Conservation (phyloP, 2,888 invertebrate genomes). For the Drosophila atripex region DNA sequence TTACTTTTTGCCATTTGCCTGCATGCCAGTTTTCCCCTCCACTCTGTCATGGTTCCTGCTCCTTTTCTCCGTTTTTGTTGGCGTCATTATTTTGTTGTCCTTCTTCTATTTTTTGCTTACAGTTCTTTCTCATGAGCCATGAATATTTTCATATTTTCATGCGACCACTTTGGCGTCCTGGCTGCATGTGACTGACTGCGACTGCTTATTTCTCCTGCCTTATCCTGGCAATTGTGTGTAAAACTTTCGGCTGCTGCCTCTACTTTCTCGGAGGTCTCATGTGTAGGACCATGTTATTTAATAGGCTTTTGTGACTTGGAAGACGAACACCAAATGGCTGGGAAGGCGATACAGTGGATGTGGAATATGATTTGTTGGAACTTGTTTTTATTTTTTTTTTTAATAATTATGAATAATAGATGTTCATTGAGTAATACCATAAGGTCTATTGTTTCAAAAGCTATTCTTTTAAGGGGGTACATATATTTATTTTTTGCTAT, state of each 20-base stretch:
- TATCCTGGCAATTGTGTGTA: conserved; percentile 71
- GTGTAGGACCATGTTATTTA: conserved; percentile 72
- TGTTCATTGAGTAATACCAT: no score
- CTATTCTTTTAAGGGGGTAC: background rate
- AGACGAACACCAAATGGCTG: conserved; percentile 35
- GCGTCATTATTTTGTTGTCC: conserved; percentile 21
- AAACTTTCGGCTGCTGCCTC: conserved; percentile 54
- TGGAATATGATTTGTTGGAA: background rate
- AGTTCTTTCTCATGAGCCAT: conserved; percentile 40
- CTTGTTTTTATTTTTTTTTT: background rate
- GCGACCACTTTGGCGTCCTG: conserved; percentile 33
- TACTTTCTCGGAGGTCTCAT: conserved; percentile 55
- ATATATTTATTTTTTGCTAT: background rate
- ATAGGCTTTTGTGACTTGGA: conserved; percentile 72
- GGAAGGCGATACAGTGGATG: conserved; percentile 25
- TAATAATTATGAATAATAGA: no score
- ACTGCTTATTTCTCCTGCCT: conserved; percentile 33
- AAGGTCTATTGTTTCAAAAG: background rate
- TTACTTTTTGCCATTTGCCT: conserved; percentile 75
- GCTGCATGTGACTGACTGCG: conserved; percentile 51
- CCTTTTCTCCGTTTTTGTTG: conserved; percentile 14
- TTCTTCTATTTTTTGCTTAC: background rate
- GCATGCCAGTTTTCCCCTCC: conserved; percentile 57
- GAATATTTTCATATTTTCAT: conserved; percentile 76
- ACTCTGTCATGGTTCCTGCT: conserved; percentile 37